These are phyloP conservation scores for Trichosurus vulpecula DNA, from an alignment of 2,797 vertebrate genomes.

Conservation along the genomic window DNA sequence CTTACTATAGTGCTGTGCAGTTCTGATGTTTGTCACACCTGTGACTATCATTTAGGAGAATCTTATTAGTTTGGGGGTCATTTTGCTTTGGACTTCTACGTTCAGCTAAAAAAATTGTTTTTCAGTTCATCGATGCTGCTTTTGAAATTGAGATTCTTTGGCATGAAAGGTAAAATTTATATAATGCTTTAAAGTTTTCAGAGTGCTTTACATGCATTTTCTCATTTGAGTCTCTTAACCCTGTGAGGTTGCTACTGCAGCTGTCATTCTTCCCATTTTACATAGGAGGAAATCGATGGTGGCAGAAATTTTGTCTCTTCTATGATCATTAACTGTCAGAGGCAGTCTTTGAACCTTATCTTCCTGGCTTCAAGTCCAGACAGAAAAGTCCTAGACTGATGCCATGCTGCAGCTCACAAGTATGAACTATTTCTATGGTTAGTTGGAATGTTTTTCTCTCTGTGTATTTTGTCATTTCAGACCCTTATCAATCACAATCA, in stretches of 20 bases:
- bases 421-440: background rate
- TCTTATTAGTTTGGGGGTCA: background rate
- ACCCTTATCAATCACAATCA: background rate
- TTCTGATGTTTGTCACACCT: background rate
- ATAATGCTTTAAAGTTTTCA: background rate
- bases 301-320: background rate
- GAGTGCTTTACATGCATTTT: background rate
- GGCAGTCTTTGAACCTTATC: background rate
- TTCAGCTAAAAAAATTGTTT: background rate
- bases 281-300: background rate
- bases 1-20: background rate
- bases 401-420: background rate
- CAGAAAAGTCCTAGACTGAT: background rate
- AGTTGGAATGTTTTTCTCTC: background rate
- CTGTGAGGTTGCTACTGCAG: background rate
- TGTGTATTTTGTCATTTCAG: background rate
- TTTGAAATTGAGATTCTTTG: background rate
- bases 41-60: background rate
- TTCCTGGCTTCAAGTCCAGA: background rate
- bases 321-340: background rate
- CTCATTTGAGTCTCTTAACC: background rate
- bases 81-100: background rate
- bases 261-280: background rate
- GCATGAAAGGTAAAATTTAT: background rate
- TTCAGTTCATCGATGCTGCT: background rate